A percentile compares a stretch with the other conserved stretches of the same genome.
Conservation (phyloP, 2,113 vertebrate genomes). For the Bufo gargarizans region DNA sequence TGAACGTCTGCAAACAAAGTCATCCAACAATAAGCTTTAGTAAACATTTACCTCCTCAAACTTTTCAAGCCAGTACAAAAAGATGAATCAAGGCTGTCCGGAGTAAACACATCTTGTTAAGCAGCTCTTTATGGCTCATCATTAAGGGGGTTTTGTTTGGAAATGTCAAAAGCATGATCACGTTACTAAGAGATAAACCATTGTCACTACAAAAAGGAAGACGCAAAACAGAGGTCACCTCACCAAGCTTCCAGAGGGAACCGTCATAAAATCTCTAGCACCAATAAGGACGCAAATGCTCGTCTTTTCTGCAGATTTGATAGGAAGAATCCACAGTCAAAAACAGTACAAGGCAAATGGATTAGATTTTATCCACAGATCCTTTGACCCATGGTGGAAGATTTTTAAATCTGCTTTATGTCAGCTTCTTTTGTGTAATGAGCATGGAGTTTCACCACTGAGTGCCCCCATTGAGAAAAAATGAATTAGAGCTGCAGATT, state of each 20-base stretch:
- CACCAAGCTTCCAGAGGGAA: neutral
- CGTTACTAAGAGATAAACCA: constrained; percentile 28
- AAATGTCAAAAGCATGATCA: constrained; percentile 25
- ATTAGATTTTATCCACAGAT: too few species aligned
- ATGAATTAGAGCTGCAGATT: too few species aligned
- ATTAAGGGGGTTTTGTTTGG: constrained; percentile 25
- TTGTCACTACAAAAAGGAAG: constrained; percentile 7
- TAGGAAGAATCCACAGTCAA: too few species aligned
- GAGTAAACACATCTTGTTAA: constrained; percentile 19
- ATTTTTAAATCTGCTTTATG: too few species aligned
- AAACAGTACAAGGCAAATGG: too few species aligned
- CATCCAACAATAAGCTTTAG: neutral
- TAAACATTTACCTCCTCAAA: constrained; percentile 46
- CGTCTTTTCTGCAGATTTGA: too few species aligned
- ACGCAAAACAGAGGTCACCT: neutral
- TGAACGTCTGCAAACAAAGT: constrained; percentile 18
- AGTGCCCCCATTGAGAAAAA: too few species aligned
- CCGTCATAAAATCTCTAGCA: neutral
- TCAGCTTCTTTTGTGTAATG: too few species aligned
- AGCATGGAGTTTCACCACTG: too few species aligned
- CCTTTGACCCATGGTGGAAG: too few species aligned
- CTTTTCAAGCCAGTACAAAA: constrained; percentile 15
- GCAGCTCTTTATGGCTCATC: constrained; percentile 9
- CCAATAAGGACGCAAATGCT: neutral
- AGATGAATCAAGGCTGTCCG: constrained; percentile 12